Percentiles rank a stretch among this genome's conserved stretches.
These are phyloP conservation scores for Trisateles emortualis DNA, from an alignment of 2,888 invertebrate species.

Conservation along the genomic window DNA sequence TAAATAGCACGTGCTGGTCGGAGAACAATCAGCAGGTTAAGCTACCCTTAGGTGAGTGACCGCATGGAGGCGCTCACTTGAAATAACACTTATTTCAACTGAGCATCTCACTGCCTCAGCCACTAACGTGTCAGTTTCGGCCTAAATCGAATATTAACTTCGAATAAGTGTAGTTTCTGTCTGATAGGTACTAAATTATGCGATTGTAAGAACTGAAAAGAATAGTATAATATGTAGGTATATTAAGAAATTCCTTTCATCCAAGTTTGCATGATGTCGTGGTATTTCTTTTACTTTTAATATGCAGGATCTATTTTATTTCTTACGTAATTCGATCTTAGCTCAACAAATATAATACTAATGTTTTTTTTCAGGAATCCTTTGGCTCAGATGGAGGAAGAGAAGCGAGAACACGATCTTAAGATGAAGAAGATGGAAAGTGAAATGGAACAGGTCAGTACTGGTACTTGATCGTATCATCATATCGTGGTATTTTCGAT, in stretches of 20 bases:
- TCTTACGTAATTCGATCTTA: not conserved
- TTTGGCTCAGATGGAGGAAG: conserved; percentile 99
- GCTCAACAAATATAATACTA: conserved; percentile 2
- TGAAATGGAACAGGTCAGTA: conserved; percentile 95
- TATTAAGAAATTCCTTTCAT: conserved; percentile 1
- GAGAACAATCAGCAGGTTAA: no score
- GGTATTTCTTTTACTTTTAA: conserved; percentile 10
- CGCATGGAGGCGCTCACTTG: no score
- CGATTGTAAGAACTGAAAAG: conserved; percentile 11
- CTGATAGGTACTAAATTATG: no score
- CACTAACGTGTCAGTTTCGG: no score
- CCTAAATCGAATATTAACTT: no score
- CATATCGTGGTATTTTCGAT: no score
- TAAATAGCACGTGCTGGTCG: no score
- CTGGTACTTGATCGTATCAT: not conserved
- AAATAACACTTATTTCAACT: no score
- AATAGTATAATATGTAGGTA: not conserved
- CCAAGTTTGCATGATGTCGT: conserved; percentile 37
- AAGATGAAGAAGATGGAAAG: conserved; percentile 99
- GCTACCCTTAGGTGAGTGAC: no score
- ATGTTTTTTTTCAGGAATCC: conserved; percentile 93
- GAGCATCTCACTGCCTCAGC: no score
- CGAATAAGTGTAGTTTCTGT: no score
- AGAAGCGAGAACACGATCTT: conserved; percentile 97
- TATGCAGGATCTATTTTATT: not conserved